Base-by-base conservation (phyloP, 2,888 invertebrate genomes). In the Luffia ferchaultella region DNA sequence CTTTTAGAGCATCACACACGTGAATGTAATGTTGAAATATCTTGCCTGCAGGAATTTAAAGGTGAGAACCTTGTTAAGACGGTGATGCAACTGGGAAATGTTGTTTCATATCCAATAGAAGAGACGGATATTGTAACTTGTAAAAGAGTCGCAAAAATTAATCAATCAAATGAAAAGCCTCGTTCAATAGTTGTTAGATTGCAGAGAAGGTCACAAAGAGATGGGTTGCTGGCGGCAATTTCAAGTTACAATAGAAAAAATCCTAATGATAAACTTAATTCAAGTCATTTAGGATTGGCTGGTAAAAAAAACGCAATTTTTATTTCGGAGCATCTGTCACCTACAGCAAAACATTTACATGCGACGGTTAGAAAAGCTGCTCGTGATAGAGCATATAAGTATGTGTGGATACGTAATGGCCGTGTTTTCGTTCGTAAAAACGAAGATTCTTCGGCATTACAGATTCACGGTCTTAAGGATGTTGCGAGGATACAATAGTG, bases 291-390 rank as follows among this genome's bases (percentile, higher is more conserved):
- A 12, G 45, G 45, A 2, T 30, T 49, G 17, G 17, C 20, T n/a
- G 49, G 49, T 2, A 18, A 12, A 18, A n/a, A 15, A 15, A 5
- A 17, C 41, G 49, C 56, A 17, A 46, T 65, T 16, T 51, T 30
- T 67, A 16, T 50, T 9, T 16, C n/a, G n/a, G 50, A 50, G 18
- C 50, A 50, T 20, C 20, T 50, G 18, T 12, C 50, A 15, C 46
- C 50, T 2, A 18, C 17, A 2, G 46, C 45, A 7, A 50, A 50
- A 18, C 18, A 30, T 9, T 18, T 50, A 46, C 50, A 50, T 40
- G 50, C 50, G 40, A 46, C 50, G 16, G 20, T 46, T n/a, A 16
- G 50, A 16, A 46, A 7, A 2, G 44, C 43, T 20, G 49, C 49
- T 18, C 43, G 30, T 16, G 43, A 49, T 18, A n/a, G 16, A 3